A percentile compares a stretch with the other conserved stretches of the same genome.
phyloP scores from a whole-genome alignment of 2,113 vertebrate species.

The Tragelaphus imberbis region DNA sequence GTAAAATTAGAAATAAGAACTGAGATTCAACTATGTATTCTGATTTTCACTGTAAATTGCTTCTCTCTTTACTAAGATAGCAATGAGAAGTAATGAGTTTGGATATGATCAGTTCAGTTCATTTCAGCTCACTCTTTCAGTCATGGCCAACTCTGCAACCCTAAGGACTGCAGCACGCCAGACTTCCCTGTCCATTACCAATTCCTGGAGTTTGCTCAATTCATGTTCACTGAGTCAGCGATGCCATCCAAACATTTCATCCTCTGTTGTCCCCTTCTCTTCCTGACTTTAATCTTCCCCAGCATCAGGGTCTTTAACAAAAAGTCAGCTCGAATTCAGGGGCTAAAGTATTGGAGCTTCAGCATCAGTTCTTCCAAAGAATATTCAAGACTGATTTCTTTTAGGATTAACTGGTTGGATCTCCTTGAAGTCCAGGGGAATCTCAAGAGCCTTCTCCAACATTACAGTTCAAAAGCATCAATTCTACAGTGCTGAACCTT shows the following conservation, averaged over 20 bases:
- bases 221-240: background rate
- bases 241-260: background rate
- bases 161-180: background rate
- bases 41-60: background rate
- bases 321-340: background rate
- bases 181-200: background rate
- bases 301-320: background rate
- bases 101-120: background rate
- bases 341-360: background rate
- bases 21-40: background rate
- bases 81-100: background rate
- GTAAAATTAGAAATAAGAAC: background rate
- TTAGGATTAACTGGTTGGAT: too few species aligned
- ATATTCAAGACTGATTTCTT: too few species aligned
- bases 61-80: background rate
- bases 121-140: background rate
- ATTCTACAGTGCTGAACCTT: too few species aligned
- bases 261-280: background rate
- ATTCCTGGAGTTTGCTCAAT: background rate
- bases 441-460: too few species aligned
- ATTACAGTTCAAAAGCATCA: too few species aligned
- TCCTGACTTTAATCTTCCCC: background rate
- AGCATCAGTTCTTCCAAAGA: too few species aligned
- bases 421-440: too few species aligned
- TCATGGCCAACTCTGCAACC: background rate